Evolutionary conservation across 2,888 invertebrate genomes (phyloP), one percentile per base, ranked within the genome.

Genomic region (Spisula solida): DNA sequence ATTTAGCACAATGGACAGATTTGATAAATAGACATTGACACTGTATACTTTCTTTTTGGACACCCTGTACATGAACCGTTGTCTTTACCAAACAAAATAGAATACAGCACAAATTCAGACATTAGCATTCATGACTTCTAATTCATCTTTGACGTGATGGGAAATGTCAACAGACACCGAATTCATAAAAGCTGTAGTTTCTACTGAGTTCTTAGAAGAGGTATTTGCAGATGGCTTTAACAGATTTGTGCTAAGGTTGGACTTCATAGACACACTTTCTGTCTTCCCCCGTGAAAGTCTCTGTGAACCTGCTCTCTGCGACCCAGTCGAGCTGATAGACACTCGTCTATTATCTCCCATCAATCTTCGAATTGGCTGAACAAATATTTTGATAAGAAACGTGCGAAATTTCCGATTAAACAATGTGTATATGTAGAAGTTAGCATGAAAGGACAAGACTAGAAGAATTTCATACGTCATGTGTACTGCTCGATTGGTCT

Each of bases 351-450:
- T 14, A 41, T 55, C 48, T 1, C 87, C 82, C 47, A 87, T 48
- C 10, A 4, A 31, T 47, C 78, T 16, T n/a, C 51, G 48, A 12
- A 79, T 41, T 16, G 78, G 75, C 25, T 79, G 60, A 29, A 85
- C 14, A 47, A 80, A 66, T 8, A 80, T 60, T 25, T 80, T 31
- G 48, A 80, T 41, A 12, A 85, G 81, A 41, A 56, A 79, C 25
- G 29, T 66, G 4, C 85, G 85, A 66, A 85, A 85, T 25, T 60
- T 55, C 48, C 60, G 55, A 47, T 85, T 85, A 25, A 85, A 48
- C 41, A 85, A 18, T 41, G 85, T 85, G 80, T 85, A 85, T 25
- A 85, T 85, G 47, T 85, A 85, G 48, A 85, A 85, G 41, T 85
- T 85, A 55, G 85, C 78, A 48, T 84, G 84, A n/a, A 84, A 84